Evolutionary conservation across 2,113 vertebrate genomes (phyloP).

Genomic region (Sebastes fasciatus): DNA sequence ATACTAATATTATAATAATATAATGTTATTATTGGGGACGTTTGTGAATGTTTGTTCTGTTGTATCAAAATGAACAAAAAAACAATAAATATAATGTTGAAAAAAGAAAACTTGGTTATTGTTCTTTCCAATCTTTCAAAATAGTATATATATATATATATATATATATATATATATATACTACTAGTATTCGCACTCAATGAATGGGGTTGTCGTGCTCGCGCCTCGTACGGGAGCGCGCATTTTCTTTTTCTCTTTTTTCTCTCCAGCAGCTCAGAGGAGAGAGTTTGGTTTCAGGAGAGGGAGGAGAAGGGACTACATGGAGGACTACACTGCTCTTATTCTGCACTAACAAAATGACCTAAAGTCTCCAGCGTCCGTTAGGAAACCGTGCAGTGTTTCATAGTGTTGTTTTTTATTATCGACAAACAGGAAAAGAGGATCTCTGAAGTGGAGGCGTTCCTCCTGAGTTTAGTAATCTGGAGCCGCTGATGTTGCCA

Average conservation of each 20-base stretch:
- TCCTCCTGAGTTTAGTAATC: conserved; percentile 53
- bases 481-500: conserved; percentile 55
- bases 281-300: conserved; percentile 63
- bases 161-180: not conserved
- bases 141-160: too few relatives aligned
- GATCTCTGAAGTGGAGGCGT: conserved; percentile 55
- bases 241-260: conserved; percentile 44
- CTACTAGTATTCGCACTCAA: conserved; percentile 12
- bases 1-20: too few relatives aligned
- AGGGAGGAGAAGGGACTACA: conserved; percentile 68
- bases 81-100: too few relatives aligned
- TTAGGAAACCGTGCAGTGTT: conserved; percentile 34
- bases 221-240: conserved; percentile 65
- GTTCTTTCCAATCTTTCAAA: not conserved
- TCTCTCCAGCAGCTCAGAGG: conserved; percentile 61
- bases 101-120: not conserved
- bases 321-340: conserved; percentile 41
- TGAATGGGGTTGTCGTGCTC: conserved; percentile 68
- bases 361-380: conserved; percentile 21
- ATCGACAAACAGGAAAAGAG: conserved; percentile 42
- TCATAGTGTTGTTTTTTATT: conserved; percentile 4
- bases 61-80: too few relatives aligned
- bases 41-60: too few relatives aligned
- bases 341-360: conserved; percentile 36
- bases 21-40: too few relatives aligned